Evolutionary conservation across 2,888 invertebrate species (phyloP).

Genomic region (Ectemnius continuus): DNA sequence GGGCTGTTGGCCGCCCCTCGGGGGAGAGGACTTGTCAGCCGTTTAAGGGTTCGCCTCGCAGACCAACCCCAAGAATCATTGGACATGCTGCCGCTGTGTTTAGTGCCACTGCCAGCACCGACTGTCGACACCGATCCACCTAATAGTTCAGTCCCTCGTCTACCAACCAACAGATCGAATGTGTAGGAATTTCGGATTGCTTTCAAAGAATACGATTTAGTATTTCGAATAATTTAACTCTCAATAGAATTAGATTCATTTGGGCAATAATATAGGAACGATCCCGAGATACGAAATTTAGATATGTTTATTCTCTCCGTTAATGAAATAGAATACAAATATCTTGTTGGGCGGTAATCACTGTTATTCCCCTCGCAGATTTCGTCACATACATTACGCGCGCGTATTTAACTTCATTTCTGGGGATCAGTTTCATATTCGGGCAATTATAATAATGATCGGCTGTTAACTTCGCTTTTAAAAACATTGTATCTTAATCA

Average conservation of each 20-base stretch:
- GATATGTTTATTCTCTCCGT: too few relatives aligned
- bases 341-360: too few relatives aligned
- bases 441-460: too few relatives aligned
- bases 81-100: conserved; percentile 8
- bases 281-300: too few relatives aligned
- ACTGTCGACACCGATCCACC: conserved; percentile 13
- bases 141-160: neutral
- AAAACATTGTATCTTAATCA: neutral
- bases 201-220: neutral
- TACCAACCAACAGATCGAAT: neutral
- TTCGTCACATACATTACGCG: too few relatives aligned
- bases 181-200: neutral
- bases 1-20: conserved; percentile 32
- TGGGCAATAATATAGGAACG: neutral
- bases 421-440: too few relatives aligned
- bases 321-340: too few relatives aligned
- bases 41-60: conserved; percentile 53
- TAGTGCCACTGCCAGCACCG: conserved; percentile 17
- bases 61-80: conserved; percentile 50
- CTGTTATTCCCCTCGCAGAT: too few relatives aligned
- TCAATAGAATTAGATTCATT: neutral
- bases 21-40: conserved; percentile 58
- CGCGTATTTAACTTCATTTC: too few relatives aligned
- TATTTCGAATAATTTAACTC: neutral
- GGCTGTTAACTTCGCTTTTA: neutral